Conservation (phyloP, 2,888 invertebrate species). For the Camponotus fellah region DNA sequence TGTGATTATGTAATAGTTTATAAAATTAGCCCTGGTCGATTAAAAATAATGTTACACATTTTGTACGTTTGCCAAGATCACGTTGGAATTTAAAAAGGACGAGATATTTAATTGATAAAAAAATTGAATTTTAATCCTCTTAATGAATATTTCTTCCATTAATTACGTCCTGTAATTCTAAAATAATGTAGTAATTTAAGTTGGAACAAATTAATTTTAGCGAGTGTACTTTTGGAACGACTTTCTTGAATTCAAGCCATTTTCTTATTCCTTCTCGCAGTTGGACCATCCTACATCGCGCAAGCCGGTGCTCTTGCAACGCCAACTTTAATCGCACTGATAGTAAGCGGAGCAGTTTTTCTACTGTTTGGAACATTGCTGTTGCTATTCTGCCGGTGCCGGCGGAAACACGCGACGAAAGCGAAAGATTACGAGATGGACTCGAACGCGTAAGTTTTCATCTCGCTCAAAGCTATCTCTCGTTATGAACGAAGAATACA, state of each 20-base stretch:
- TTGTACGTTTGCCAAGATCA: background rate
- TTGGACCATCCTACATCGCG: conserved; percentile 93
- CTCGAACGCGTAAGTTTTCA: conserved; percentile 87
- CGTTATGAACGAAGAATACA: background rate
- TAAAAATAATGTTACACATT: background rate
- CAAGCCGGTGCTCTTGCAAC: conserved; percentile 93
- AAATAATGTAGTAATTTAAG: background rate
- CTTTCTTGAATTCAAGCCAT: background rate
- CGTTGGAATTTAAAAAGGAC: background rate
- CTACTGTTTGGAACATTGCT: conserved; percentile 92
- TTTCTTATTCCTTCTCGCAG: conserved; percentile 85
- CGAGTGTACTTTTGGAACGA: background rate
- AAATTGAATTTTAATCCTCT: background rate
- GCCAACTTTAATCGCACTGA: conserved; percentile 92
- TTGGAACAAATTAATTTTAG: background rate
- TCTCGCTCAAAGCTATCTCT: background rate
- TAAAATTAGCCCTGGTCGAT: background rate
- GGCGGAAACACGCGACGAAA: conserved; percentile 92
- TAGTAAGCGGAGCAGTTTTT: conserved; percentile 93
- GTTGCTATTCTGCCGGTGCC: conserved; percentile 94
- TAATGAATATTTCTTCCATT: background rate
- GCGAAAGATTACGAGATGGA: conserved; percentile 97
- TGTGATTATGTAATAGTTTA: background rate
- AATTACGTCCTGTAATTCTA: background rate
- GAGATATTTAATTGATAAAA: background rate